Evolutionary conservation across 2,888 invertebrate genomes (phyloP).

Genomic region (Melinaea marsaeus): DNA sequence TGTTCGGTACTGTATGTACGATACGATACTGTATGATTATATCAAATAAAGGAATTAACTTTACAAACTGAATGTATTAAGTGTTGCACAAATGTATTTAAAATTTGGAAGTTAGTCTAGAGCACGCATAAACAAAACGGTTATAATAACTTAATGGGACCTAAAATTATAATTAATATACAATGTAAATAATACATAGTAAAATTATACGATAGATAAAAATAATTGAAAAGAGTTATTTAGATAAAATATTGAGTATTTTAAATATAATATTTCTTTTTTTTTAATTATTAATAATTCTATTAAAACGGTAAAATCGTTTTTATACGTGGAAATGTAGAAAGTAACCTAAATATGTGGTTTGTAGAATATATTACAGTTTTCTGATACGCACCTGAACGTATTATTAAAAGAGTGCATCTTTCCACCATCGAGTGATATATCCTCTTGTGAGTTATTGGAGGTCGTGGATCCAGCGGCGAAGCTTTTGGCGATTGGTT

Average conservation of each 20-base stretch:
- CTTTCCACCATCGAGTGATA: conserved; percentile 88
- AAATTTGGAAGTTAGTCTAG: conserved; percentile 19
- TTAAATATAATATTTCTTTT: no score
- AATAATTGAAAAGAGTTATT: conserved; percentile 8
- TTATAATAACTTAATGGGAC: conserved; percentile 29
- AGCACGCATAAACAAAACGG: conserved; percentile 28
- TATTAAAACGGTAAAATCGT: not conserved
- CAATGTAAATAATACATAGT: conserved; percentile 18
- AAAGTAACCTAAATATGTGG: not conserved
- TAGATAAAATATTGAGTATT: not conserved
- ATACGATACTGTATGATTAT: no score
- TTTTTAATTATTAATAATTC: no score
- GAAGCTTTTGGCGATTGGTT: conserved; percentile 87
- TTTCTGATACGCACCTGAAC: conserved; percentile 79
- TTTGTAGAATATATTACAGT: not conserved
- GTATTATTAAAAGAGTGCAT: conserved; percentile 88
- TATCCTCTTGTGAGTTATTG: conserved; percentile 88
- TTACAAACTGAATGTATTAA: not conserved
- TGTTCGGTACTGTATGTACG: no score
- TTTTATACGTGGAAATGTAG: conserved; percentile 2
- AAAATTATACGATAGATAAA: conserved; percentile 9
- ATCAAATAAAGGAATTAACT: no score
- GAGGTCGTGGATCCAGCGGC: conserved; percentile 80
- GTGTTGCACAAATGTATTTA: not conserved
- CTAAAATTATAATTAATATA: conserved; percentile 22